A percentile compares a stretch with the other conserved stretches of the same genome.
These are phyloP conservation scores for Tragelaphus scriptus DNA, from an alignment of 2,113 vertebrate genomes.

Conservation along the genomic window DNA sequence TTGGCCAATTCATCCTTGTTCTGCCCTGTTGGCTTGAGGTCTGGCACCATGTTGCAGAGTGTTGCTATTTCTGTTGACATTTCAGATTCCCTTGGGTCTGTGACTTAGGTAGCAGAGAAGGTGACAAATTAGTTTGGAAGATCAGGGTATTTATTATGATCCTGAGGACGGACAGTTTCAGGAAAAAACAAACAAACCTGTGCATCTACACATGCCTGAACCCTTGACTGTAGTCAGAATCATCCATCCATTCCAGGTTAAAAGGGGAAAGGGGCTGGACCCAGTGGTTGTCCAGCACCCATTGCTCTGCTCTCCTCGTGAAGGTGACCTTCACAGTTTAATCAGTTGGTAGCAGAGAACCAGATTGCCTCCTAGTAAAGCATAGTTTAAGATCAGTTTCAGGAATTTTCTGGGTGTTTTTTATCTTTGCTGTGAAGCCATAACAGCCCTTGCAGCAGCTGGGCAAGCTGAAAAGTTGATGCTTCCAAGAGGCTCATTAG, in stretches of 20 bases:
- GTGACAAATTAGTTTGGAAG: rapidly evolving
- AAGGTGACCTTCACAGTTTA: constrained; percentile 16
- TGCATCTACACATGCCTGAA: rapidly evolving
- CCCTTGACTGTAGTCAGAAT: neutral
- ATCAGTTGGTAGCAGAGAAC: neutral
- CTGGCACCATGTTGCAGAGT: rapidly evolving
- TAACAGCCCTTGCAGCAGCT: neutral
- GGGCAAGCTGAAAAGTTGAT: neutral
- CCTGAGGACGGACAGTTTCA: rapidly evolving
- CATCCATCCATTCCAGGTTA: neutral
- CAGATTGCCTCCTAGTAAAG: neutral
- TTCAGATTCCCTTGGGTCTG: neutral
- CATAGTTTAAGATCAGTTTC: neutral
- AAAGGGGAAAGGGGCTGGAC: no score
- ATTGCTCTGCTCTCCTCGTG: neutral
- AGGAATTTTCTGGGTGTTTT: neutral
- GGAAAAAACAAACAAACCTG: rapidly evolving
- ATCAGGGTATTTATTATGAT: no score
- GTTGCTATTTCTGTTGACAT: neutral
- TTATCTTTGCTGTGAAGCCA: neutral
- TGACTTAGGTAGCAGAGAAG: neutral
- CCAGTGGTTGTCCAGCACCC: rapidly evolving
- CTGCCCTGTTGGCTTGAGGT: no score
- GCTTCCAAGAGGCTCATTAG: neutral
- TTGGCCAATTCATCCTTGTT: neutral